A percentile compares a stretch with the other conserved stretches of the same genome.
These are phyloP conservation scores for Trilocha varians DNA, from an alignment of 2,888 invertebrate species.

Conservation along the genomic window DNA sequence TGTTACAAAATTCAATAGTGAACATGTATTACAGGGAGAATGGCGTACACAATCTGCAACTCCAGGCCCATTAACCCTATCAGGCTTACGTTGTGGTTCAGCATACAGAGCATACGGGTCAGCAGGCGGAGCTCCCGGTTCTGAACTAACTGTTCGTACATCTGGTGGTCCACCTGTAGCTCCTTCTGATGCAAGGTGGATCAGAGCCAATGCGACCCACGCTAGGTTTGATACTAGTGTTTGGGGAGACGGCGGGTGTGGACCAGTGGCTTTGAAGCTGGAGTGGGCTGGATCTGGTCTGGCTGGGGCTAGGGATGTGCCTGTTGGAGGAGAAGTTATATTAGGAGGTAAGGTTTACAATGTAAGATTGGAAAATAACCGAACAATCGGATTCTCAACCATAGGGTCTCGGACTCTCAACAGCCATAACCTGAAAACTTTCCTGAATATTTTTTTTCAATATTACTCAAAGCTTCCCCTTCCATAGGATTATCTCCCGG, in stretches of 20 bases:
- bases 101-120: constrained; percentile 86
- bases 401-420: too few species aligned
- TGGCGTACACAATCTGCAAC: constrained; percentile 72
- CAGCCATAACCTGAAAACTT: too few species aligned
- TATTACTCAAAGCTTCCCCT: background rate
- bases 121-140: constrained; percentile 84
- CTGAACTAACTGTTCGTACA: constrained; percentile 83
- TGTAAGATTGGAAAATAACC: too few species aligned
- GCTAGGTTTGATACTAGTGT: constrained; percentile 83
- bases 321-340: constrained; percentile 60
- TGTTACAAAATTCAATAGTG: too few species aligned
- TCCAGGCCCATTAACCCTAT: constrained; percentile 71
- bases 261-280: constrained; percentile 84
- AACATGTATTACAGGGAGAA: constrained; percentile 66
- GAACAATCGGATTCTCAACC: too few species aligned
- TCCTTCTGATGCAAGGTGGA: constrained; percentile 83
- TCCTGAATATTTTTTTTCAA: background rate
- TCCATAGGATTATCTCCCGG: constrained; percentile 62
- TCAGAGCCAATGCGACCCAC: constrained; percentile 85
- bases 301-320: constrained; percentile 58
- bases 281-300: constrained; percentile 75
- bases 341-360: constrained; percentile 53
- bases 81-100: constrained; percentile 87
- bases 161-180: constrained; percentile 78
- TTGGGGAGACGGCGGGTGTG: constrained; percentile 91